Evolutionary conservation across 2,113 vertebrate species (phyloP), one percentile per base, ranked within the genome.

Genomic region (Chaenocephalus aceratus): DNA sequence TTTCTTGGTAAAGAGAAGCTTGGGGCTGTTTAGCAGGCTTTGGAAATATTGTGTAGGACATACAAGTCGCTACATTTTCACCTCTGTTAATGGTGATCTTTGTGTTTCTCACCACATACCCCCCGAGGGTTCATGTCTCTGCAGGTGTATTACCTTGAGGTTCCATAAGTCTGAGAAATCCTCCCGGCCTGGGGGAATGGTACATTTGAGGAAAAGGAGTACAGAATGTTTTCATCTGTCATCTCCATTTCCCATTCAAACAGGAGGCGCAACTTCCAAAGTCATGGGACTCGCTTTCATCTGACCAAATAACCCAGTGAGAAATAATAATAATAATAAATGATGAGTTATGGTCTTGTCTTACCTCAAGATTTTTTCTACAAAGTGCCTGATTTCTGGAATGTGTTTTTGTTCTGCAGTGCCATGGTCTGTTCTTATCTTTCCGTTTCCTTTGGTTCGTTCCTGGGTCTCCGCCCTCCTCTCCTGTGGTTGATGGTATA

Each of bases 371-470:
- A 77, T 75, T 84, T 83, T 82, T 90, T 85, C 87, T 89, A 76
- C 86, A 94, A 94, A 95, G 94, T 95, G 91, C 92, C 93, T 95
- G 85, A 92, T 93, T 94, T 90, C 69, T 91, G 90, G 86, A 90
- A 91, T 82, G 89, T 91, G 77, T 88, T 89, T 86, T 87, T 85
- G 75, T 91, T 81, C 86, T 84, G 84, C 83, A 44, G 90, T 94
- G 89, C 89, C 90, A 91, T 72, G 79, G 61, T 84, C 66, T 4
- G 56, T 63, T 80, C 70, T 80, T 79, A 41, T 83, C 85, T 77
- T 72, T 77, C 64, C 36, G 13, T 79, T 83, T 82, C 74, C 65
- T 44, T 79, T 62, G 69, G 80, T 82, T 67, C 36, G 49, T 84
- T 74, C 75, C 49, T 58, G 74, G 49, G 53, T 83, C 73, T 75